Evolutionary conservation across 2,797 vertebrate genomes (phyloP).

Genomic region (Myripristis murdjan): DNA sequence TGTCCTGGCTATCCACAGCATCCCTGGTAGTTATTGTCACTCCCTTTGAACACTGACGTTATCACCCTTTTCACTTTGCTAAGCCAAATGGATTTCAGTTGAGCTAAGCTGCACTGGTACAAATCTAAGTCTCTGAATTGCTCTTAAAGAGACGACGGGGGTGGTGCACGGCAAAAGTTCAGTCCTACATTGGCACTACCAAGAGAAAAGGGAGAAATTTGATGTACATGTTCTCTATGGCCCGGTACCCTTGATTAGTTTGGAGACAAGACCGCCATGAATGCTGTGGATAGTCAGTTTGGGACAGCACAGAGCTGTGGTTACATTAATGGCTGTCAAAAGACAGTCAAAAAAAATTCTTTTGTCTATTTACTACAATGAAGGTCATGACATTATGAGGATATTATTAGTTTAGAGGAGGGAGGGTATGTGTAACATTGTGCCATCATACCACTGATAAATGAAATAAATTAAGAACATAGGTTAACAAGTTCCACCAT

Average conservation of each 20-base stretch:
- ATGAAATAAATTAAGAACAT: slow-evolving; percentile 74
- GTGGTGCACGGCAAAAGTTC: background rate
- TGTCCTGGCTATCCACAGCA: slow-evolving; percentile 39
- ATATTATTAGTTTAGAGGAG: slow-evolving; percentile 31
- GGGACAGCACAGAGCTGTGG: slow-evolving; percentile 15
- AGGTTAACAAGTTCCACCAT: slow-evolving; percentile 61
- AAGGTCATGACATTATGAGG: slow-evolving; percentile 6
- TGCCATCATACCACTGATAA: slow-evolving; percentile 33
- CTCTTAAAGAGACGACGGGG: slow-evolving; percentile 16
- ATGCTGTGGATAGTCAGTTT: slow-evolving; percentile 38
- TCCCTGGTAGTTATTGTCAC: slow-evolving; percentile 10
- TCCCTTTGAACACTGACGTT: background rate
- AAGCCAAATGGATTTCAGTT: slow-evolving; percentile 38
- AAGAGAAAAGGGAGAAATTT: slow-evolving; percentile 43
- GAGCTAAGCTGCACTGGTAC: slow-evolving; percentile 1
- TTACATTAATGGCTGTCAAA: slow-evolving; percentile 9
- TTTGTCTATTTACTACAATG: no score
- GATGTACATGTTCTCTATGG: slow-evolving; percentile 2
- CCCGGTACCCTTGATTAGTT: slow-evolving; percentile 10
- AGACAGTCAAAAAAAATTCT: no score
- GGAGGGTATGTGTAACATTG: slow-evolving; percentile 42
- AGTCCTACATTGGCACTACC: slow-evolving; percentile 39
- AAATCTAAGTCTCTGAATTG: background rate
- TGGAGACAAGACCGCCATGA: slow-evolving; percentile 30
- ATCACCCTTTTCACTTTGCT: slow-evolving; percentile 49